Conservation (phyloP, 2,888 invertebrate genomes). For the Drosophila vallismaia region DNA sequence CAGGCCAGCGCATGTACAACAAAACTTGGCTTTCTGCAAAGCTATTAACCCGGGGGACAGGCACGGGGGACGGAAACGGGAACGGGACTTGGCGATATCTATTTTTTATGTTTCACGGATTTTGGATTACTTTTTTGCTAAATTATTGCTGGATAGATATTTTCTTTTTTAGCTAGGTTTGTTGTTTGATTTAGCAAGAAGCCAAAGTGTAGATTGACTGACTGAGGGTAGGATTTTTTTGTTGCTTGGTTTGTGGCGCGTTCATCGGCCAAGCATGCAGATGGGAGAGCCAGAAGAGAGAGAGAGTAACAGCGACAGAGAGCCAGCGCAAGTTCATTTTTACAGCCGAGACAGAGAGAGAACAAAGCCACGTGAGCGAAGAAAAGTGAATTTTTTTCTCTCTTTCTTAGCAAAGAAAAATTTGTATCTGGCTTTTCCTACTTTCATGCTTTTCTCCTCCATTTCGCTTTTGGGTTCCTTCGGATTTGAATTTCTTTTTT, state of each 20-base stretch:
- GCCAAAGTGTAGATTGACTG: constrained; percentile 84
- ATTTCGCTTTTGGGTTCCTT: background rate
- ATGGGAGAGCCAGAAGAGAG: constrained; percentile 43
- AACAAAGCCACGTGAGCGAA: constrained; percentile 35
- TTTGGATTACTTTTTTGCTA: constrained; percentile 30
- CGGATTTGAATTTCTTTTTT: constrained; percentile 4
- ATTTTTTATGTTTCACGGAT: background rate
- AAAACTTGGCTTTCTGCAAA: constrained; percentile 22
- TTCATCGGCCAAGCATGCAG: constrained; percentile 71
- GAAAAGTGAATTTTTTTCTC: constrained; percentile 32
- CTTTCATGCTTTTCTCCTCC: constrained; percentile 11
- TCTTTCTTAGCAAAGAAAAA: constrained; percentile 13
- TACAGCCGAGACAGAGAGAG: background rate
- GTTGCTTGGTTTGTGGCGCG: constrained; percentile 58
- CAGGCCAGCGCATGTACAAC: background rate
- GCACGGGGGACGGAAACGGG: no score
- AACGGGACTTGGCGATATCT: background rate
- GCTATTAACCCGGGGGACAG: constrained; percentile 11
- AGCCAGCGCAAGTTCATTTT: constrained; percentile 48
- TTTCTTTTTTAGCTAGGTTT: constrained; percentile 37
- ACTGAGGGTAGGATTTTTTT: constrained; percentile 82
- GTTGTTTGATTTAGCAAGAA: constrained; percentile 82
- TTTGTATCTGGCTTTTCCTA: constrained; percentile 29
- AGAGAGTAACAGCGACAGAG: constrained; percentile 11
- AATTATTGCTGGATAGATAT: constrained; percentile 23